These are phyloP conservation scores for Malurus elegans DNA, from an alignment of 2,113 vertebrate species.

Conservation along the genomic window DNA sequence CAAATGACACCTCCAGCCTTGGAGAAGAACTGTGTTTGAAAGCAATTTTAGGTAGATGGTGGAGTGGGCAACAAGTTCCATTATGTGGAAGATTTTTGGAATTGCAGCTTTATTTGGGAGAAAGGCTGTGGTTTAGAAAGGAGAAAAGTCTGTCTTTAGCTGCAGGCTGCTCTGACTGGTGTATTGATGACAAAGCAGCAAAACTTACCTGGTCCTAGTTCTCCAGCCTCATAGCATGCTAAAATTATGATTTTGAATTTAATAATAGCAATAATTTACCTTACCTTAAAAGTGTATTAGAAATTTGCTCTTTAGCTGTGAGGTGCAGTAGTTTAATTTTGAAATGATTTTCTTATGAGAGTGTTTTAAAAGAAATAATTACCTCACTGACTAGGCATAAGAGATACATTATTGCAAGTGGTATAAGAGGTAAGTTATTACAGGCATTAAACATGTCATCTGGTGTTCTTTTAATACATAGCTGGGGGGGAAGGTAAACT, in stretches of 20 bases:
- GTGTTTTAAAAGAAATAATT: background rate
- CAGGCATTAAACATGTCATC: background rate
- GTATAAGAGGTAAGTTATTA: background rate
- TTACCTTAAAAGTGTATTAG: background rate
- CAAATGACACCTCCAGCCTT: background rate
- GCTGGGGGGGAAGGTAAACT: background rate
- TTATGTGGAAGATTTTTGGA: background rate
- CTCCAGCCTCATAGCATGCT: background rate
- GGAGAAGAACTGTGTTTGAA: background rate
- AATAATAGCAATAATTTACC: background rate
- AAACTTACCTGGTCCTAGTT: background rate
- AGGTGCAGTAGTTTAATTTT: background rate
- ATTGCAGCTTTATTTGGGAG: background rate
- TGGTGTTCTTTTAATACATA: background rate
- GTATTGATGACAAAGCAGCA: background rate
- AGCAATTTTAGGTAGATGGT: background rate
- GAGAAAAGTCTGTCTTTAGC: background rate
- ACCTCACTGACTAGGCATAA: background rate
- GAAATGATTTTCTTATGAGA: background rate
- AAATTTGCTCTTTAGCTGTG: background rate
- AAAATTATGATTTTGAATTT: background rate
- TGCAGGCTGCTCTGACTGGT: background rate
- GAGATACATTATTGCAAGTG: background rate
- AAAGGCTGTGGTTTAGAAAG: background rate
- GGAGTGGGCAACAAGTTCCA: background rate